These are phyloP conservation scores for Drosophila santomea DNA, from an alignment of 1,140 invertebrate species.

Conservation along the genomic window DNA sequence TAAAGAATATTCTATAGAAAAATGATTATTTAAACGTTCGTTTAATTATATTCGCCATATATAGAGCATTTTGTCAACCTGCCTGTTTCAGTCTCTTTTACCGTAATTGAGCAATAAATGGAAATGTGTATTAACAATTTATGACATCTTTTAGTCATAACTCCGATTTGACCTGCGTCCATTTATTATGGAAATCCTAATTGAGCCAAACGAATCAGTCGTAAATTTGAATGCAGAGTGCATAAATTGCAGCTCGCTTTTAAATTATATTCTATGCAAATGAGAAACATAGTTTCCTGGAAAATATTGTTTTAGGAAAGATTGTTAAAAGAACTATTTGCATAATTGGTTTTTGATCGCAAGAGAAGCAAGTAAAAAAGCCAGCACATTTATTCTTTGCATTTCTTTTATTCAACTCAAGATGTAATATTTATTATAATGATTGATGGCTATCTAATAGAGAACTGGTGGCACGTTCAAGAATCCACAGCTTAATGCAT, in stretches of 20 bases:
- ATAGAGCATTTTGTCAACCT: too few species aligned
- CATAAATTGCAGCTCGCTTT: constrained; percentile 29
- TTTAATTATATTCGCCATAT: too few species aligned
- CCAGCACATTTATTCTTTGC: too few species aligned
- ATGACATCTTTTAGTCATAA: constrained; percentile 51
- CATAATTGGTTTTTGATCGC: not conserved
- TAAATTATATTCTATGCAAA: constrained; percentile 19
- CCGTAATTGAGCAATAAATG: not conserved
- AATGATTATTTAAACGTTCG: too few species aligned
- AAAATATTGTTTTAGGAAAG: not conserved
- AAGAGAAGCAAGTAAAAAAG: not conserved
- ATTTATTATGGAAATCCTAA: constrained; percentile 31
- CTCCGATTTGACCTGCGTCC: constrained; percentile 12
- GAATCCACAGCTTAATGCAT: not conserved
- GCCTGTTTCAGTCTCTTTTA: not conserved
- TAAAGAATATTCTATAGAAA: too few species aligned
- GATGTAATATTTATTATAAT: not conserved
- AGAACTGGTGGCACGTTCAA: not conserved
- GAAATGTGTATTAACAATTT: constrained; percentile 30
- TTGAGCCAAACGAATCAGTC: constrained; percentile 29
- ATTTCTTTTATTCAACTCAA: not conserved
- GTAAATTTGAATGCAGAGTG: constrained; percentile 47
- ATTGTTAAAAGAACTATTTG: too few species aligned
- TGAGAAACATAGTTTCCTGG: constrained; percentile 3
- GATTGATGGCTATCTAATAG: constrained; percentile 1